Conservation (phyloP, 1,140 invertebrate species). For the Phortica variegata region DNA sequence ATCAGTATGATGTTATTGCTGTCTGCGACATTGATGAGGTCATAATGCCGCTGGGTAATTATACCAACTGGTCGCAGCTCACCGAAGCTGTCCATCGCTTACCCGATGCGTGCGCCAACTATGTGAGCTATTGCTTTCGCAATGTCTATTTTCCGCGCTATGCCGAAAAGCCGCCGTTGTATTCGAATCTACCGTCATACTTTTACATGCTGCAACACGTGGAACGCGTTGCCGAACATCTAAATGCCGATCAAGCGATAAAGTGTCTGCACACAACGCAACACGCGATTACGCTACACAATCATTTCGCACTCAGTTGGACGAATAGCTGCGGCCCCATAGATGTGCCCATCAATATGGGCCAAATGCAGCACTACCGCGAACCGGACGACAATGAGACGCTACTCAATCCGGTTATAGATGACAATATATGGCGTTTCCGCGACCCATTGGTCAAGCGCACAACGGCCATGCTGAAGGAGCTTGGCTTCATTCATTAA, state of each 20-base stretch:
- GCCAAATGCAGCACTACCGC: conserved; percentile 89
- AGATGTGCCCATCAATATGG: conserved; percentile 72
- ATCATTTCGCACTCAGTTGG: conserved; percentile 86
- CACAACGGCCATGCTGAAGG: too few relatives aligned
- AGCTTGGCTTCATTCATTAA: too few relatives aligned
- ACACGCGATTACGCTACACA: conserved; percentile 80
- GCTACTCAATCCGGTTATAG: conserved; percentile 10
- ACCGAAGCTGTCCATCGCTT: conserved; percentile 63
- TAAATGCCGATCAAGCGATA: conserved; percentile 79
- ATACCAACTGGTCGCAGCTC: conserved; percentile 67
- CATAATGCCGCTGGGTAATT: conserved; percentile 67
- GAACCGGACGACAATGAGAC: conserved; percentile 59
- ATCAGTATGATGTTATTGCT: conserved; percentile 82
- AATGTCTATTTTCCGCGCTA: conserved; percentile 93
- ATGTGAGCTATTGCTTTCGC: conserved; percentile 79
- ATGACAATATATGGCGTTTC: too few relatives aligned
- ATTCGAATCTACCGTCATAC: conserved; percentile 75
- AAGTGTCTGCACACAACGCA: conserved; percentile 91
- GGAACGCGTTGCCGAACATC: conserved; percentile 81
- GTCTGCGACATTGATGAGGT: conserved; percentile 88
- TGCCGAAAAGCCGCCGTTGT: conserved; percentile 71
- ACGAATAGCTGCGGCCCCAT: conserved; percentile 77
- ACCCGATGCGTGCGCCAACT: conserved; percentile 1
- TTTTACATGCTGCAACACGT: conserved; percentile 92
- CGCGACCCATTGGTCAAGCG: too few relatives aligned